A percentile compares a stretch with the other conserved stretches of the same genome.
Evolutionary conservation across 2,888 invertebrate species (phyloP).

Genomic region (Eupeodes luniger): DNA sequence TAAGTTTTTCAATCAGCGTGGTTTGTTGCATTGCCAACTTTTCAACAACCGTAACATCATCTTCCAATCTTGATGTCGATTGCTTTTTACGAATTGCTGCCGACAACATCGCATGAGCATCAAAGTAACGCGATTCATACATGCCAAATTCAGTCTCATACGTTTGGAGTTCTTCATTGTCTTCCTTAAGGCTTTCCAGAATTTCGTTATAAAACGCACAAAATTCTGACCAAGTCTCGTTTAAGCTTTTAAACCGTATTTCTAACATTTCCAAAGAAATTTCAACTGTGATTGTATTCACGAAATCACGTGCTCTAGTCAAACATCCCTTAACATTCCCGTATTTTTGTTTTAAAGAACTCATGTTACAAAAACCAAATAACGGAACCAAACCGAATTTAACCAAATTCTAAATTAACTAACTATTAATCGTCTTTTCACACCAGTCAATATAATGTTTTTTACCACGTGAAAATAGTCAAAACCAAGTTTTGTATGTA

Average conservation of each 20-base stretch:
- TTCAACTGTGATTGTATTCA: neutral
- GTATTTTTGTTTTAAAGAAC: neutral
- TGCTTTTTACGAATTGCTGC: neutral
- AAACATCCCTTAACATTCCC: neutral
- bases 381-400: too few relatives aligned
- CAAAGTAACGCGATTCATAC: neutral
- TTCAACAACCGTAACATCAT: neutral
- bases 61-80: neutral
- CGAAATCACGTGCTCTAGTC: neutral
- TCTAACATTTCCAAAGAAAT: slow-evolving; percentile 3
- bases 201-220: neutral
- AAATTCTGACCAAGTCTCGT: neutral
- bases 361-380: neutral
- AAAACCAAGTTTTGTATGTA: too few relatives aligned
- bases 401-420: neutral
- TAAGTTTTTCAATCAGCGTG: neutral
- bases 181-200: neutral
- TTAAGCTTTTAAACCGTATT: neutral
- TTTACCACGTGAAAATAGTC: too few relatives aligned
- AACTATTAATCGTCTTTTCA: too few relatives aligned
- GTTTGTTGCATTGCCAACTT: neutral
- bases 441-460: too few relatives aligned
- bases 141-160: neutral
- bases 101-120: neutral
- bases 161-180: neutral